A percentile compares a stretch with the other conserved stretches of the same genome.
Conservation (phyloP, 2,113 vertebrate genomes). For the Cacatua alba region DNA sequence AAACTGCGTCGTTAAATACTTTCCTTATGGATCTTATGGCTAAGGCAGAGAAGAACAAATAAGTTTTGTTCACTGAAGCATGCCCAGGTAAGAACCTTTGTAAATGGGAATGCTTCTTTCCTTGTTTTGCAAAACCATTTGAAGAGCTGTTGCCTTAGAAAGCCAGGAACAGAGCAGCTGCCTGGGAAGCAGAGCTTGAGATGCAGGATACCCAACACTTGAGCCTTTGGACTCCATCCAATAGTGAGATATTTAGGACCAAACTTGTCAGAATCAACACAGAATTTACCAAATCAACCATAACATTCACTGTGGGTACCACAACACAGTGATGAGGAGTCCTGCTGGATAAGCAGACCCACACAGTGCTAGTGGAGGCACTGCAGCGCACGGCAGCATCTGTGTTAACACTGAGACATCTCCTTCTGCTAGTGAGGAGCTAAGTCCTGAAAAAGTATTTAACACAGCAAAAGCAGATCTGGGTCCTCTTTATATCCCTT, state of each 20-base stretch:
- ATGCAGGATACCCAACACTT: accelerated
- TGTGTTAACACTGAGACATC: neutral
- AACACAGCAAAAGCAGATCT: neutral
- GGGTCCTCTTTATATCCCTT: neutral
- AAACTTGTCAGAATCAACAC: neutral
- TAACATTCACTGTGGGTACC: neutral
- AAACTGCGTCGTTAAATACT: accelerated
- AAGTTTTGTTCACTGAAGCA: neutral
- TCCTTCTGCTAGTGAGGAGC: neutral
- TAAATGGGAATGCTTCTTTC: neutral
- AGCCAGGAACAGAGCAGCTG: neutral
- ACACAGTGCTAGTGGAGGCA: neutral
- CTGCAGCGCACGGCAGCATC: neutral
- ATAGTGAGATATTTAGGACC: neutral
- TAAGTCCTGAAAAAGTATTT: neutral
- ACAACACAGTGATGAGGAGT: accelerated
- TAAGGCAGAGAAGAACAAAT: neutral
- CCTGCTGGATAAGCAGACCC: neutral
- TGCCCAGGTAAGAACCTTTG: neutral
- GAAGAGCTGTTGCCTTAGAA: neutral
- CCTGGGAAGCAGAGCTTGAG: neutral
- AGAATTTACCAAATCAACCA: neutral
- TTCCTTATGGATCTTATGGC: accelerated
- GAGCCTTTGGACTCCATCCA: neutral
- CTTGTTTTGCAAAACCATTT: neutral